Evolutionary conservation across 2,797 vertebrate genomes (phyloP).

Genomic region (Brachyalestes nurse): DNA sequence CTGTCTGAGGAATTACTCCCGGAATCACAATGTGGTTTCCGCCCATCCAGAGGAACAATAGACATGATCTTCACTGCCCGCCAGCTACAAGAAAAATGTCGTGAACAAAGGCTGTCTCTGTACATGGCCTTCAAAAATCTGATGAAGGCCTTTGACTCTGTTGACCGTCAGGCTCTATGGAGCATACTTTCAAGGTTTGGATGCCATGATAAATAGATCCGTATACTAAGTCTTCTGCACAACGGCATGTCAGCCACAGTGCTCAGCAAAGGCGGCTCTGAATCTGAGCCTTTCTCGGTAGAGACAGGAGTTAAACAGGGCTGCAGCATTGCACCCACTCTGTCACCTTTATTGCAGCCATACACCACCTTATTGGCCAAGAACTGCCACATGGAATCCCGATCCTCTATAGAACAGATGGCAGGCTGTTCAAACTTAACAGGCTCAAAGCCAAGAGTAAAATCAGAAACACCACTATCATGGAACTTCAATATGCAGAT

Average conservation of each 20-base stretch:
- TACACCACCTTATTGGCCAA: not conserved
- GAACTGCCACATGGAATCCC: conserved; percentile 20
- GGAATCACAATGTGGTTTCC: not conserved
- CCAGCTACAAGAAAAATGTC: not conserved
- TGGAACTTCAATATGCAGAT: not conserved
- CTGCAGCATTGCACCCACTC: conserved; percentile 5
- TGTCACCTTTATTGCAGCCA: not conserved
- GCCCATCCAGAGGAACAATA: not conserved
- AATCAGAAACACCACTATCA: not conserved
- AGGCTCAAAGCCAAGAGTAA: not conserved
- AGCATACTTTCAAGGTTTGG: not conserved
- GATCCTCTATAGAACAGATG: conserved; percentile 15
- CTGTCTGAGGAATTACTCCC: not conserved
- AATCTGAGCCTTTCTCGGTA: conserved; percentile 1
- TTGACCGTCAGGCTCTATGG: conserved; percentile 14
- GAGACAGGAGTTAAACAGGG: conserved; percentile 11
- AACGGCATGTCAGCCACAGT: conserved; percentile 4
- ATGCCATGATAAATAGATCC: too few relatives aligned
- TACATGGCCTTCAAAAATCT: not conserved
- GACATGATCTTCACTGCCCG: not conserved
- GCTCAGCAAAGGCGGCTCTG: not conserved
- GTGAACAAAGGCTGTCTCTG: not conserved
- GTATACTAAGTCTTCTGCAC: not conserved
- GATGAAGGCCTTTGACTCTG: not conserved
- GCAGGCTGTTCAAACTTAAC: not conserved